These are phyloP conservation scores for Tricholauxania praeusta DNA, from an alignment of 2,888 invertebrate species.

Conservation along the genomic window DNA sequence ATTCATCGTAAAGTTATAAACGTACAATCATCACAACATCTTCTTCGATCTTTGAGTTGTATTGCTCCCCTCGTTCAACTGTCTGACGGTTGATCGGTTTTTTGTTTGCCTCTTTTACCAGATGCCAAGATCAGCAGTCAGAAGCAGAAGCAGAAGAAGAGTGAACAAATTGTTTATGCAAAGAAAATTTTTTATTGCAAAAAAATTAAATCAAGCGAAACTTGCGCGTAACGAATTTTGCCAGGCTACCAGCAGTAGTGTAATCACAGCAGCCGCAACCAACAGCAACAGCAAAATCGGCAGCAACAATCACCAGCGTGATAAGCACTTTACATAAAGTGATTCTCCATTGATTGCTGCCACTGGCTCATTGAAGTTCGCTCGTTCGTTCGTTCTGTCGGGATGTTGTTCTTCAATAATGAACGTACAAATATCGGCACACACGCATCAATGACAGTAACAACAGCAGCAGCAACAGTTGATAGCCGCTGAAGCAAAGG, in stretches of 20 bases:
- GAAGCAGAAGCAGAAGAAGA: no score
- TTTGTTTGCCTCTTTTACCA: no score
- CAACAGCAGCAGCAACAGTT: slow-evolving; percentile 2
- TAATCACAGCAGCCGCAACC: slow-evolving; percentile 10
- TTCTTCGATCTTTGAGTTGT: background rate
- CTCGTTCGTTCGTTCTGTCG: no score
- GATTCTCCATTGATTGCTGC: slow-evolving; percentile 1
- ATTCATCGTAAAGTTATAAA: background rate
- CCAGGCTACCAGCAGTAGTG: background rate
- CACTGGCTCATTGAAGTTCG: background rate
- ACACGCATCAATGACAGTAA: background rate
- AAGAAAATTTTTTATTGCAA: background rate
- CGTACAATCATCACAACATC: background rate
- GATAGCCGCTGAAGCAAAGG: slow-evolving; percentile 7
- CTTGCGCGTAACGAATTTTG: no score
- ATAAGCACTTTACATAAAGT: background rate
- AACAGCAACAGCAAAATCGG: background rate
- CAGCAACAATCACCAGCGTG: background rate
- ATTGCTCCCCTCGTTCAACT: background rate
- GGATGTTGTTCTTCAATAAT: no score
- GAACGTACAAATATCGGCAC: no score
- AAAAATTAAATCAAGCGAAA: slow-evolving; percentile 14
- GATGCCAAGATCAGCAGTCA: no score
- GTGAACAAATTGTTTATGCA: no score
- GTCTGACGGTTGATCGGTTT: background rate